phyloP scores from a whole-genome alignment of 2,113 vertebrate species.

The Amphilophus citrinellus region DNA sequence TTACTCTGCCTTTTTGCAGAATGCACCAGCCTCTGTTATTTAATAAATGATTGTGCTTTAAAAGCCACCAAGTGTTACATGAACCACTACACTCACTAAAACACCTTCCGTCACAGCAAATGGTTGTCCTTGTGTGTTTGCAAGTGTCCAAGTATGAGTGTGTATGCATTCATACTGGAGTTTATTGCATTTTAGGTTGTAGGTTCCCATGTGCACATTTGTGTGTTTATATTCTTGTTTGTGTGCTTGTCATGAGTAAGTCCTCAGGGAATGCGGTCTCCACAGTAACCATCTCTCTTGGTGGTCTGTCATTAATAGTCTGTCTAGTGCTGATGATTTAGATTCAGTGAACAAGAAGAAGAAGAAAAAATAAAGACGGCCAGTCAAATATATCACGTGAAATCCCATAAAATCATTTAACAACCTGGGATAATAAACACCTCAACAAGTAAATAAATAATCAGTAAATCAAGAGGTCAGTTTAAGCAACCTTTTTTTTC shows the following conservation, averaged over 20 bases:
- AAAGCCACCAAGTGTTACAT: slow-evolving; percentile 55
- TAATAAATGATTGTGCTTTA: slow-evolving; percentile 69
- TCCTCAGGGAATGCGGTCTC: slow-evolving; percentile 71
- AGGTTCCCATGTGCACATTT: slow-evolving; percentile 30
- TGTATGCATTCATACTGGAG: slow-evolving; percentile 10
- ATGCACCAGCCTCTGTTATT: slow-evolving; percentile 60
- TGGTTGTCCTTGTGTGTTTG: slow-evolving; percentile 8
- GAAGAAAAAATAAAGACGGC: neutral
- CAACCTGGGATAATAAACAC: slow-evolving; percentile 63
- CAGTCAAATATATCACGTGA: slow-evolving; percentile 56
- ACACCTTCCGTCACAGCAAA: slow-evolving; percentile 10
- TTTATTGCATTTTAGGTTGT: slow-evolving; percentile 27
- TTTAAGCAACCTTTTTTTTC: slow-evolving; percentile 44
- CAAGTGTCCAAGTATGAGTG: neutral
- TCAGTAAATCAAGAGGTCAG: slow-evolving; percentile 64
- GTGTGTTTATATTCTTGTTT: slow-evolving; percentile 62
- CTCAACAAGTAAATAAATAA: slow-evolving; percentile 69
- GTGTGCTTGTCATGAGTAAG: slow-evolving; percentile 62
- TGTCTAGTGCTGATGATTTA: slow-evolving; percentile 73
- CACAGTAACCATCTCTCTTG: slow-evolving; percentile 75
- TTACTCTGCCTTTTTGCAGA: slow-evolving; percentile 63
- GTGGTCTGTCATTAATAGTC: slow-evolving; percentile 76
- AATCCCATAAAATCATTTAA: slow-evolving; percentile 71
- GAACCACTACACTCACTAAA: slow-evolving; percentile 25
- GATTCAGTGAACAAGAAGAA: slow-evolving; percentile 28